phyloP scores from a whole-genome alignment of 2,797 vertebrate genomes.

The Macropodus opercularis region DNA sequence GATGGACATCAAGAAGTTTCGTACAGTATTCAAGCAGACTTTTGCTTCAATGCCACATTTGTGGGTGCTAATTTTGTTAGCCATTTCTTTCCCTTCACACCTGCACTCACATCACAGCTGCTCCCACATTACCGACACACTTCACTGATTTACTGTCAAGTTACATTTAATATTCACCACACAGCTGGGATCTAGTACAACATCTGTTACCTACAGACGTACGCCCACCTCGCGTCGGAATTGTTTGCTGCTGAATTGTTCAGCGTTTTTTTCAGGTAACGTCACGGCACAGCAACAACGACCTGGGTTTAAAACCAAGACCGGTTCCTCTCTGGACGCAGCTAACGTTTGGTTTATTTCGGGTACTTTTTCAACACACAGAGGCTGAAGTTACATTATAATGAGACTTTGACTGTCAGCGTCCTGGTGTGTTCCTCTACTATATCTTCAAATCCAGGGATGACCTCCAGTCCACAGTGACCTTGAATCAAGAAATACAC shows the following conservation, averaged over 20 bases:
- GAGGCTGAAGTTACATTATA: slow-evolving; percentile 1
- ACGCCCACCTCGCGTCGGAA: neutral
- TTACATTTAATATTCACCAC: slow-evolving; percentile 41
- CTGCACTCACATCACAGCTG: slow-evolving; percentile 40
- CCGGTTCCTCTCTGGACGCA: neutral
- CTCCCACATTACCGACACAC: slow-evolving; percentile 32
- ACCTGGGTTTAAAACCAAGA: neutral
- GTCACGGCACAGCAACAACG: neutral
- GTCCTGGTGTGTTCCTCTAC: neutral
- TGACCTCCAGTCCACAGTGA: neutral
- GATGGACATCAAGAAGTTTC: neutral
- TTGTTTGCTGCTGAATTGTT: neutral
- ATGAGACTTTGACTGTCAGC: slow-evolving; percentile 4
- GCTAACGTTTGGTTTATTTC: neutral
- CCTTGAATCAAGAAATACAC: neutral
- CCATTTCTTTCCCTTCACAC: slow-evolving; percentile 16
- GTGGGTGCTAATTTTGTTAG: slow-evolving; percentile 9
- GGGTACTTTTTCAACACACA: neutral
- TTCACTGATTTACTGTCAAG: slow-evolving; percentile 36
- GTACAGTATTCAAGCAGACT: neutral
- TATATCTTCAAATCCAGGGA: neutral
- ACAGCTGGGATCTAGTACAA: slow-evolving; percentile 48
- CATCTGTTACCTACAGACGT: slow-evolving; percentile 47
- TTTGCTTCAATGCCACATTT: neutral
- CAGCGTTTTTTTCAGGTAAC: neutral